A percentile compares a stretch with the other conserved stretches of the same genome.
phyloP scores from a whole-genome alignment of 2,113 vertebrate species.

The Peromyscus leucopus region DNA sequence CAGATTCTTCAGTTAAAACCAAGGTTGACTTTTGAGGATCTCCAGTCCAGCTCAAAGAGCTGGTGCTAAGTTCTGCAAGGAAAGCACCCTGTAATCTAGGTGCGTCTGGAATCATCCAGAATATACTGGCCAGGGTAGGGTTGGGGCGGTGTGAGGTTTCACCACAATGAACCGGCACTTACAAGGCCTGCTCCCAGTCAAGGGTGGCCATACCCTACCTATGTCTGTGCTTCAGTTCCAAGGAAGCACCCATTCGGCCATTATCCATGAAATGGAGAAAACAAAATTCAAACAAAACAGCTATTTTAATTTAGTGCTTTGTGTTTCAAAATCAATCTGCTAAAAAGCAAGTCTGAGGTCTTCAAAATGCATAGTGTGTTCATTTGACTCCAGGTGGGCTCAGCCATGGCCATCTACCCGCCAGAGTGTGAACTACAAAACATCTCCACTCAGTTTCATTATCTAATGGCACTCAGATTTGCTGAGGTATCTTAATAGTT shows the following conservation, averaged over 20 bases:
- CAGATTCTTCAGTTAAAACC: background rate
- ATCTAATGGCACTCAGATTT: slow-evolving; percentile 76
- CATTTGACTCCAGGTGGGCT: slow-evolving; percentile 25
- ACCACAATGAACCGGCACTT: rapidly evolving
- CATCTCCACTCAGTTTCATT: slow-evolving; percentile 70
- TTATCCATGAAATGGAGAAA: background rate
- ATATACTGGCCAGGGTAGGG: background rate
- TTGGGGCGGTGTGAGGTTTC: too few species aligned
- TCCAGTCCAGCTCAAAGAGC: background rate
- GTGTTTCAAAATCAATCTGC: slow-evolving; percentile 69
- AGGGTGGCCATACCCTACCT: rapidly evolving
- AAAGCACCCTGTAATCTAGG: background rate
- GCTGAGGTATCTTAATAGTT: slow-evolving; percentile 67
- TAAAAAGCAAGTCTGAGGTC: slow-evolving; percentile 61
- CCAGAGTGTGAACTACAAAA: slow-evolving; percentile 61
- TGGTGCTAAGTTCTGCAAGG: background rate
- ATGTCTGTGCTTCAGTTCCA: background rate
- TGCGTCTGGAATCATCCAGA: background rate
- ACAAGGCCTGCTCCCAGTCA: background rate
- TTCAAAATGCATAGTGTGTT: background rate
- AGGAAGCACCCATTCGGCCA: background rate
- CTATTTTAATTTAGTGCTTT: slow-evolving; percentile 74
- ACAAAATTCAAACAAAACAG: slow-evolving; percentile 10
- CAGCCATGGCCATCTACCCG: slow-evolving; percentile 10
- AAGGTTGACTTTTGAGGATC: background rate